phyloP scores from a whole-genome alignment of 1,140 invertebrate species.

The Amyelois transitella region DNA sequence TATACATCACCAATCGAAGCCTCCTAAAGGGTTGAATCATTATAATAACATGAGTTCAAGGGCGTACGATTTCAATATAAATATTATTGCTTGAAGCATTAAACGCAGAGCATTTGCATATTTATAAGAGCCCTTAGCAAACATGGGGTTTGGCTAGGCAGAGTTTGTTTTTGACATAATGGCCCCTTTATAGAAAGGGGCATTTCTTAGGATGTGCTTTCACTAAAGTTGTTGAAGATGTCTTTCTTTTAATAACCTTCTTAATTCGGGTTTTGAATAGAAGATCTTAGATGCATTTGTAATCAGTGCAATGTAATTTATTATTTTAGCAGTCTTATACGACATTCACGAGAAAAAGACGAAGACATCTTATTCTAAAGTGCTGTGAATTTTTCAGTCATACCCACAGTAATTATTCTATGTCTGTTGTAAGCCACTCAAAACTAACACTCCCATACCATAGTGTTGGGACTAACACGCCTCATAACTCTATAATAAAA shows the following conservation, averaged over 20 bases:
- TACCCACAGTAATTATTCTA: too few relatives aligned
- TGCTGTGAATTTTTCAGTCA: too few relatives aligned
- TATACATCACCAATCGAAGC: conserved; percentile 2
- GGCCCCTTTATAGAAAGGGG: conserved; percentile 39
- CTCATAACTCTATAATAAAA: too few relatives aligned
- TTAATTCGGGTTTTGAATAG: too few relatives aligned
- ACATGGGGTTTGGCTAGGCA: conserved; percentile 49
- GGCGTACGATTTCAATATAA: conserved; percentile 62
- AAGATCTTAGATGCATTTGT: too few relatives aligned
- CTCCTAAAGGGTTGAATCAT: conserved; percentile 53
- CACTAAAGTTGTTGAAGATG: neutral
- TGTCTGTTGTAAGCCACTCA: too few relatives aligned
- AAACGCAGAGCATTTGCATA: conserved; percentile 67
- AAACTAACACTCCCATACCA: too few relatives aligned
- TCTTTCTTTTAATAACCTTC: neutral
- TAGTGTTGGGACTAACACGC: too few relatives aligned
- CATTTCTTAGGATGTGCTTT: neutral
- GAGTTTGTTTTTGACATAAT: conserved; percentile 56
- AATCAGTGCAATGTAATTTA: too few relatives aligned
- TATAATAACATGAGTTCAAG: conserved; percentile 62
- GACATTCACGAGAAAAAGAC: too few relatives aligned
- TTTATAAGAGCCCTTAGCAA: conserved; percentile 61
- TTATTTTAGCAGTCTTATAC: too few relatives aligned
- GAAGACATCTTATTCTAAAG: too few relatives aligned
- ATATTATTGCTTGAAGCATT: conserved; percentile 62